Evolutionary conservation across 2,797 vertebrate species (phyloP).

Genomic region (Takifugu ocellatus): DNA sequence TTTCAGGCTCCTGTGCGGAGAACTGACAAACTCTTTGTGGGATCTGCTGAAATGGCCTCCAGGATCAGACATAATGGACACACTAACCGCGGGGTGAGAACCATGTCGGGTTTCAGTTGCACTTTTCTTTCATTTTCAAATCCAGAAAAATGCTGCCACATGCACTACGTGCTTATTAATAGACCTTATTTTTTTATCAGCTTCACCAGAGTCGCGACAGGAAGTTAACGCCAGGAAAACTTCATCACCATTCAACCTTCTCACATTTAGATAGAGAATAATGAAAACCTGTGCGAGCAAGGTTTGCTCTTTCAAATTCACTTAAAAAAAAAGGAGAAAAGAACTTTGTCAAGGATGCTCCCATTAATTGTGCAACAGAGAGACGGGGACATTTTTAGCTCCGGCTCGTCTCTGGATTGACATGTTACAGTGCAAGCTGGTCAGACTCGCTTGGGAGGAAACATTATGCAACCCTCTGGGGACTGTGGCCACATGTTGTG

Average conservation of each 20-base stretch:
- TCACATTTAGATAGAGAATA: no score
- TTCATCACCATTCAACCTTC: no score
- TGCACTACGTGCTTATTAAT: constrained; percentile 13
- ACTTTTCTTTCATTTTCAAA: no score
- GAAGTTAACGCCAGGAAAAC: constrained; percentile 10
- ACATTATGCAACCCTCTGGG: constrained; percentile 49
- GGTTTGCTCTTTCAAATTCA: background rate
- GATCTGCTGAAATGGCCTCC: no score
- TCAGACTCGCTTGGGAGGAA: constrained; percentile 52
- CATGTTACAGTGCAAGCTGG: constrained; percentile 28
- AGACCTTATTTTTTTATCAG: constrained; percentile 38
- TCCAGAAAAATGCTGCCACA: no score
- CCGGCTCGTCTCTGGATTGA: constrained; percentile 9
- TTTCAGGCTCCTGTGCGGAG: no score
- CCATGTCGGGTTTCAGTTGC: no score
- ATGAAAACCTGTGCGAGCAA: no score
- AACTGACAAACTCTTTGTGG: no score
- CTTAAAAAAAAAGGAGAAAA: background rate
- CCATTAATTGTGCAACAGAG: constrained; percentile 22
- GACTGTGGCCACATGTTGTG: constrained; percentile 15
- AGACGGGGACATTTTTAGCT: constrained; percentile 2
- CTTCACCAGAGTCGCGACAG: constrained; percentile 19
- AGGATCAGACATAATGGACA: no score
- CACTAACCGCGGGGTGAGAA: no score
- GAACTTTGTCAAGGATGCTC: background rate